phyloP scores from a whole-genome alignment of 1,140 invertebrate species.

The Drosophila aff. region DNA sequence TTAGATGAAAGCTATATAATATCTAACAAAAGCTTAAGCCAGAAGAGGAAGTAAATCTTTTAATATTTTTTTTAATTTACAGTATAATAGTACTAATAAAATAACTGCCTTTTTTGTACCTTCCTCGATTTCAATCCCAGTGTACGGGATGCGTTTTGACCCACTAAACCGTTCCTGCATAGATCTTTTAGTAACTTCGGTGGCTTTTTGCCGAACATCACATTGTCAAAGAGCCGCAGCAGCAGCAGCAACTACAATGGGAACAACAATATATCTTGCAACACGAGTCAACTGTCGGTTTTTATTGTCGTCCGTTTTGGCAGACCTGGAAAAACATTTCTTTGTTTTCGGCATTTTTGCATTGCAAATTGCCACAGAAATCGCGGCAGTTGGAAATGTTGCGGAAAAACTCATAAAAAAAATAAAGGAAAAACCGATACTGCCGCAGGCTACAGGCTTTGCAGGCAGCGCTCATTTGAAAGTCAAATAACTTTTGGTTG shows the following conservation, averaged over 20 bases:
- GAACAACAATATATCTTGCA: conserved; percentile 80
- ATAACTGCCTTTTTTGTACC: not conserved
- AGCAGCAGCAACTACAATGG: conserved; percentile 47
- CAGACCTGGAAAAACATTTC: conserved; percentile 68
- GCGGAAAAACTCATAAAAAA: conserved; percentile 81
- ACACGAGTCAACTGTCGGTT: conserved; percentile 83
- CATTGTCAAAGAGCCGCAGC: conserved; percentile 29
- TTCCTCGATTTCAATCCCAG: not conserved
- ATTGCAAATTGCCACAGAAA: conserved; percentile 82
- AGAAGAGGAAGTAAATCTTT: no score
- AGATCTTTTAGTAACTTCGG: conserved; percentile 20
- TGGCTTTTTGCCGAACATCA: conserved; percentile 30
- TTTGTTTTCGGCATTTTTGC: conserved; percentile 81
- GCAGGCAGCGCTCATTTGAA: conserved; percentile 73
- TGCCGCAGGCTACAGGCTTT: conserved; percentile 45
- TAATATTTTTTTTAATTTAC: no score
- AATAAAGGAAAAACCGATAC: conserved; percentile 29
- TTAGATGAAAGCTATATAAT: not conserved
- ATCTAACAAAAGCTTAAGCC: not conserved
- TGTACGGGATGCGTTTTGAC: conserved; percentile 63
- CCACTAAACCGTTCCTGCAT: conserved; percentile 49
- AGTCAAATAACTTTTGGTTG: conserved; percentile 74
- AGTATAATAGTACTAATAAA: no score
- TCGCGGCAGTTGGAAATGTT: conserved; percentile 78
- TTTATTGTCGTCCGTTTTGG: conserved; percentile 77